A percentile compares a stretch with the other conserved stretches of the same genome.
These are phyloP conservation scores for Rhingia rostrata DNA, from an alignment of 2,888 invertebrate species.

Conservation along the genomic window DNA sequence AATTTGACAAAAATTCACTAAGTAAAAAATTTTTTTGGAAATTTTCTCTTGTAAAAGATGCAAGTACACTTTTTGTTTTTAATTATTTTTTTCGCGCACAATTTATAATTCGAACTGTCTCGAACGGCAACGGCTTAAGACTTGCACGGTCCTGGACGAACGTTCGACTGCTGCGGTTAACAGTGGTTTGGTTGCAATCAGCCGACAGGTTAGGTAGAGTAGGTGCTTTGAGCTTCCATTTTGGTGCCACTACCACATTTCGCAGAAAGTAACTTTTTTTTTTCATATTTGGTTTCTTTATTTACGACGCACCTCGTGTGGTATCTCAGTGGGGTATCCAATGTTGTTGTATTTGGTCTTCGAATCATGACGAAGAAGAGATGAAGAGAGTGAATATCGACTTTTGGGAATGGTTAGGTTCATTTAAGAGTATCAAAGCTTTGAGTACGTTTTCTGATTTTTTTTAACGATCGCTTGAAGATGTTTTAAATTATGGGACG, in stretches of 20 bases:
- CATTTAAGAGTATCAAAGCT: slow-evolving; percentile 52
- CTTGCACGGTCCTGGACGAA: slow-evolving; percentile 62
- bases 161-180: slow-evolving; percentile 66
- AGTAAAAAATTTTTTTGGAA: neutral
- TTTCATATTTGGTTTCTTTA: slow-evolving; percentile 37
- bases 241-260: slow-evolving; percentile 56
- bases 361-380: slow-evolving; percentile 10
- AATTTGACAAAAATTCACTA: slow-evolving; percentile 9
- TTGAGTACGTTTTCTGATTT: slow-evolving; percentile 3
- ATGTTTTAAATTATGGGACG: slow-evolving; percentile 14
- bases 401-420: neutral
- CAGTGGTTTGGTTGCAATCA: slow-evolving; percentile 65
- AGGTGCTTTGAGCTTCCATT: slow-evolving; percentile 62
- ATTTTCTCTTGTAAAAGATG: neutral
- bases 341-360: slow-evolving; percentile 42
- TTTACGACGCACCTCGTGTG: slow-evolving; percentile 54
- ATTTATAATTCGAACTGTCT: slow-evolving; percentile 23
- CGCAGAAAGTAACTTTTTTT: slow-evolving; percentile 52
- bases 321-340: slow-evolving; percentile 53
- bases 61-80: neutral
- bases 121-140: slow-evolving; percentile 17
- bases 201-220: slow-evolving; percentile 46
- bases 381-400: slow-evolving; percentile 32
- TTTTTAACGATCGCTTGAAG: slow-evolving; percentile 18
- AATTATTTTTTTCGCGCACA: slow-evolving; percentile 26